Evolutionary conservation across 2,888 invertebrate species (phyloP).

Genomic region (Aricia artaxerxes): DNA sequence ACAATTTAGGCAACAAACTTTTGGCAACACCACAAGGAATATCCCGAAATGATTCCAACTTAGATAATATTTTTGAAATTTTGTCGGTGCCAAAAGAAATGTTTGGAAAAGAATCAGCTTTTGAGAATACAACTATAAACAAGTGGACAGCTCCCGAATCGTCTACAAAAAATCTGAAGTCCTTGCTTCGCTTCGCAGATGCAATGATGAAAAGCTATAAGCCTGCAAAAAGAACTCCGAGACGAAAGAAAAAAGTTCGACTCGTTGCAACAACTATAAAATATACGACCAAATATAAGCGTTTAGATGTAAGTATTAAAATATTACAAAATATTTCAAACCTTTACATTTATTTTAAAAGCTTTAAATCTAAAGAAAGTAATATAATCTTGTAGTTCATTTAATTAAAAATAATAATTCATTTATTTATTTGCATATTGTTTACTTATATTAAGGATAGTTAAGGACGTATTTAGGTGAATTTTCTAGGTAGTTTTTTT

Average conservation of each 20-base stretch:
- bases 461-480: too few relatives aligned
- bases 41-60: background rate
- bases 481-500: too few relatives aligned
- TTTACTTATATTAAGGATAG: too few relatives aligned
- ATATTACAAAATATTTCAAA: background rate
- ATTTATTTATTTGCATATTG: too few relatives aligned
- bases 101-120: too few relatives aligned
- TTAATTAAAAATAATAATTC: too few relatives aligned
- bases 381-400: too few relatives aligned
- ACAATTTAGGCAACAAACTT: background rate
- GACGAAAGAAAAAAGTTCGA: conserved; percentile 3
- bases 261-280: background rate
- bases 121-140: conserved; percentile 13
- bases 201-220: background rate
- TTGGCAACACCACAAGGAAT: background rate
- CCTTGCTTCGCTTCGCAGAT: background rate
- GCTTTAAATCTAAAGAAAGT: too few relatives aligned
- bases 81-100: background rate
- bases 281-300: conserved; percentile 1
- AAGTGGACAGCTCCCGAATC: background rate
- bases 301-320: background rate
- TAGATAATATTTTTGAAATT: background rate
- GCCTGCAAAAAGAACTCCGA: background rate
- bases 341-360: too few relatives aligned
- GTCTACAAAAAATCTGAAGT: background rate